Percentiles rank a stretch among this genome's conserved stretches.
Conservation (phyloP, 2,888 invertebrate genomes). For the Girardia tigrina region DNA sequence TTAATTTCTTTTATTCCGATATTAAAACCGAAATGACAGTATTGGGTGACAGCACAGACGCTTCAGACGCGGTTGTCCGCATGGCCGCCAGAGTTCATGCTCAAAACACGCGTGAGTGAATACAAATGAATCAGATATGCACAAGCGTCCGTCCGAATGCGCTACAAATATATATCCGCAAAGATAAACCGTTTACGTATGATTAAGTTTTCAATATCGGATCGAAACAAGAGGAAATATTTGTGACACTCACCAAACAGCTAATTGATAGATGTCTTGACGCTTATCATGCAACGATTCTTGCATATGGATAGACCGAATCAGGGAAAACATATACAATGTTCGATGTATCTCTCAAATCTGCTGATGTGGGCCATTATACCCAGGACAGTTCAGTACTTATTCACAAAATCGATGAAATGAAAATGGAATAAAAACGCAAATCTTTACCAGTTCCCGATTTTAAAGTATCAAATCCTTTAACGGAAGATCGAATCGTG, state of each 20-base stretch:
- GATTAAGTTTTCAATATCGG: constrained; percentile 80
- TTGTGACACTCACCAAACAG: constrained; percentile 66
- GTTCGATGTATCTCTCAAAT: too few relatives aligned
- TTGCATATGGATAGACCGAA: too few relatives aligned
- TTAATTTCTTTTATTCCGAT: too few relatives aligned
- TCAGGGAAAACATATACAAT: too few relatives aligned
- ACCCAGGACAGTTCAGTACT: too few relatives aligned
- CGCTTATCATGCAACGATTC: too few relatives aligned
- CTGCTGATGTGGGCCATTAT: too few relatives aligned
- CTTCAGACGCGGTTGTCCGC: constrained; percentile 42
- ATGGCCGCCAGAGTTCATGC: constrained; percentile 67
- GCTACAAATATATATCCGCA: constrained; percentile 64
- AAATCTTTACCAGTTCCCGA: too few relatives aligned
- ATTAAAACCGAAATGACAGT: background rate
- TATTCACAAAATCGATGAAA: too few relatives aligned
- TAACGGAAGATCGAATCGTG: too few relatives aligned
- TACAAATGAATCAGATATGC: constrained; percentile 84
- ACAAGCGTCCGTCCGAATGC: constrained; percentile 70
- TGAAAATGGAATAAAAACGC: too few relatives aligned
- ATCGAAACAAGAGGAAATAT: constrained; percentile 63
- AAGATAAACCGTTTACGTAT: constrained; percentile 86
- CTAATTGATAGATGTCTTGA: constrained; percentile 84
- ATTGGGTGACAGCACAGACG: background rate
- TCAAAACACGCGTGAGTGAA: constrained; percentile 74
- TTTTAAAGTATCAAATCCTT: too few relatives aligned